phyloP scores from a whole-genome alignment of 2,113 vertebrate genomes.

The Glareola pratincola region DNA sequence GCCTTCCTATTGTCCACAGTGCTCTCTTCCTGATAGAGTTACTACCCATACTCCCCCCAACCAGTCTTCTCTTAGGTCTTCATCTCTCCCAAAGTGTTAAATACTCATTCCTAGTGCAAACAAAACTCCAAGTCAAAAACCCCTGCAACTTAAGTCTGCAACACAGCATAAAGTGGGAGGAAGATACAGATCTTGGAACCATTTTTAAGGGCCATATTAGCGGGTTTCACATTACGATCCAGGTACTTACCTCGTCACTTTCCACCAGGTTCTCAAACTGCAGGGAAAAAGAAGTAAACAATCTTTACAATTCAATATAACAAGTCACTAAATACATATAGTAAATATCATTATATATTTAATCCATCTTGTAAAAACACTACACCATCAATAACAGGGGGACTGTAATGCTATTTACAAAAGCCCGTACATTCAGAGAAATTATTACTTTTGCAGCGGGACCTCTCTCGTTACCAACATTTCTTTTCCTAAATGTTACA shows the following conservation, averaged over 20 bases:
- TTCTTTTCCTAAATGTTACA: not conserved
- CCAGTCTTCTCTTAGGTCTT: not conserved
- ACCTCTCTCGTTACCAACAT: not conserved
- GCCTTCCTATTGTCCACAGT: not conserved
- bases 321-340: not conserved
- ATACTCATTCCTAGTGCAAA: not conserved
- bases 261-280: constrained; percentile 86
- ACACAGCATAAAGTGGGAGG: not conserved
- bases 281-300: not conserved
- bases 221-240: not conserved
- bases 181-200: not conserved
- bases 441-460: not conserved
- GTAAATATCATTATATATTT: not conserved
- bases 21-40: not conserved
- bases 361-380: not conserved
- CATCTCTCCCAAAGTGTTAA: not conserved
- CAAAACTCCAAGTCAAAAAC: not conserved
- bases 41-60: not conserved
- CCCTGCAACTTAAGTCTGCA: not conserved
- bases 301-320: not conserved
- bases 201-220: not conserved
- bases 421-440: not conserved
- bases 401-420: not conserved
- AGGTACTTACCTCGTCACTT: constrained; percentile 81
- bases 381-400: not conserved